Evolutionary conservation across 2,888 invertebrate species (phyloP), one percentile per base, ranked within the genome.

Genomic region (Troides oblongomaculatus): DNA sequence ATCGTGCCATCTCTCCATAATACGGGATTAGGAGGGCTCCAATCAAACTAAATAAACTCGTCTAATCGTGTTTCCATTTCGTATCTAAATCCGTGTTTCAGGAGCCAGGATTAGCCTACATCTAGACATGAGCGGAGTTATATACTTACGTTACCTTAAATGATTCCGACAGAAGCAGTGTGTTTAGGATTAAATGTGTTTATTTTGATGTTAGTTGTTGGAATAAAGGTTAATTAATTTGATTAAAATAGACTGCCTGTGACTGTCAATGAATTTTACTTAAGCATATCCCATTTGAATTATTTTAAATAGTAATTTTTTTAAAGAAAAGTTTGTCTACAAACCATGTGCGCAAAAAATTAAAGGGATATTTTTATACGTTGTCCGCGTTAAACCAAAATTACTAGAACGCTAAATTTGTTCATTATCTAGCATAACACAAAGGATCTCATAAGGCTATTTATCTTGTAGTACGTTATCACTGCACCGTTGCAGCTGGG

Each of bases 31-130:
- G 83, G 78, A 77, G 80, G 75, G 82, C 88, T 84, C 90, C 88
- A 91, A 91, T 92, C 91, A 92, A 89, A 92, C 89, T 92, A 91
- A 91, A 89, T 89, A 91, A 90, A 89, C 90, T 86, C 76, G 76
- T 86, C 86, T 90, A 90, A 91, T 90, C 87, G 89, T 83, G 88
- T 87, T 89, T 88, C 89, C 89, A 87, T 90, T 89, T 86, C 85
- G 84, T 88, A 86, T 86, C 87, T 85, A 80, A 79, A 85, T 86
- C 84, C 81, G 78, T 76, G 87, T 87, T 89, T 88, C 86, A 84
- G 86, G 84, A 87, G 85, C 72, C 74, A 84, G 90, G 90, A 90
- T 91, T 90, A 82, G 77, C 77, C 77, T 80, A 79, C 83, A 82
- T 70, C 83, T 83, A 88, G 85, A 87, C 88, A 84, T 86, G 86